Conservation (phyloP, 2,888 invertebrate species). For the Eupithecia centaureata region DNA sequence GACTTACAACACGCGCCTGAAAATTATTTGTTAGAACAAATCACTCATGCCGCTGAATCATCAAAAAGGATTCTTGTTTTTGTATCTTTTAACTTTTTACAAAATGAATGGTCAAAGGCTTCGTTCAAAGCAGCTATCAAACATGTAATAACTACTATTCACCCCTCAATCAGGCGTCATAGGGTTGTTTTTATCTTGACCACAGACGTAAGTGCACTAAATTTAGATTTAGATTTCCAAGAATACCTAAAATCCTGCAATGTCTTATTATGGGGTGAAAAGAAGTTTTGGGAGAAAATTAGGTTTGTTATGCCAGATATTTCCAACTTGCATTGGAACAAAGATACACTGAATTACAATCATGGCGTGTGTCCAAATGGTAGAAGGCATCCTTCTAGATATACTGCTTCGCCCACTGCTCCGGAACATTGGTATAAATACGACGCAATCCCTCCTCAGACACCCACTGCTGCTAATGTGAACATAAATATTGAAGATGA, state of each 20-base stretch:
- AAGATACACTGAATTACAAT: slow-evolving; percentile 81
- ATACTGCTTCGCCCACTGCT: slow-evolving; percentile 89
- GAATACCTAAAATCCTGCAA: slow-evolving; percentile 88
- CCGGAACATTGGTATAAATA: slow-evolving; percentile 89
- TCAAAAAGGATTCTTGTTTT: slow-evolving; percentile 90
- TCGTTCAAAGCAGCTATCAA: slow-evolving; percentile 92
- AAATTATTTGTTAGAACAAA: slow-evolving; percentile 85
- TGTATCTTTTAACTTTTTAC: slow-evolving; percentile 91
- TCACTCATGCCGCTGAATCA: slow-evolving; percentile 85
- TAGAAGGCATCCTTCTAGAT: slow-evolving; percentile 85
- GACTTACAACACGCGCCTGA: slow-evolving; percentile 85
- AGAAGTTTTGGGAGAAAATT: slow-evolving; percentile 95
- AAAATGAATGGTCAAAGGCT: slow-evolving; percentile 92
- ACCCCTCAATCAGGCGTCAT: slow-evolving; percentile 86
- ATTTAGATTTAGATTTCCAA: slow-evolving; percentile 90
- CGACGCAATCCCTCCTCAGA: slow-evolving; percentile 84
- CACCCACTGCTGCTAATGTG: slow-evolving; percentile 79
- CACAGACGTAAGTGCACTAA: slow-evolving; percentile 87
- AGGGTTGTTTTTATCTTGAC: slow-evolving; percentile 83
- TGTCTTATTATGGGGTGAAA: slow-evolving; percentile 91
- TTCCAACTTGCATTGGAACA: slow-evolving; percentile 85
- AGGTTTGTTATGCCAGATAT: slow-evolving; percentile 92
- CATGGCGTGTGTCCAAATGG: slow-evolving; percentile 82
- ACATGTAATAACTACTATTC: slow-evolving; percentile 86
- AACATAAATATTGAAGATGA: slow-evolving; percentile 84